Evolutionary conservation across 2,113 vertebrate species (phyloP), one percentile per base, ranked within the genome.

Genomic region (Cyrtonyx montezumae): DNA sequence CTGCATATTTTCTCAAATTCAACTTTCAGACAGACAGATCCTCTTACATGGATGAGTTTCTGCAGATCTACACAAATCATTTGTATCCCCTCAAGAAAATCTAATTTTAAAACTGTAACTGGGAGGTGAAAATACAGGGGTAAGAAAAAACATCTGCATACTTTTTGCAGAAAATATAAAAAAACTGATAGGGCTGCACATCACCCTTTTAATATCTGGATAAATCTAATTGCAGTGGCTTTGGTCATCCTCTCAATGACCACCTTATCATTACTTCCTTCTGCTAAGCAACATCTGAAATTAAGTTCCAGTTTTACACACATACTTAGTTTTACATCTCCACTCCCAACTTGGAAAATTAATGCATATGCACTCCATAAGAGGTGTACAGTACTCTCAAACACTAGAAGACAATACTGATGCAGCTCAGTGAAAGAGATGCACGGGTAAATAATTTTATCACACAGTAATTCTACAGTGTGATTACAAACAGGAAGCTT

Each of bases 41-140:
- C 25, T 73, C 28, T 79, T 15, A 69, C 3, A 15, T 15, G 45
- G 26, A 69, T 2, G 3, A 71, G 9, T 15, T 43, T 79, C 58
- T 79, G 37, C 17, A 82, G 26, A 34, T 56, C 26, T 82, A 48
- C 71, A 75, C 28, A 37, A 95, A 76, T 5, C 8, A 40, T 30
- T 36, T 73, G 43, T 30, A 73, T 23, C 30, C 30, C 10, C 12
- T 79, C 11, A 37, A 0, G 2, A 17, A 87, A 79, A 81, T 75
- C 5, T 34, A 9, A 20, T 36, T 62, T 74, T 68, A 51, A 0
- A 0, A 67, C 28, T 67, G 58, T 14, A 66, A 49, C 16, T 26
- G 6, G 26, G 67, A 65, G 25, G 11, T 34, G 25, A 94, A 89
- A 94, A 90, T 1, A 79, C 8, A 67, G 4, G 2, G 8, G 3